Evolutionary conservation across 1,140 invertebrate species (phyloP).

Genomic region (Papilio xuthus): DNA sequence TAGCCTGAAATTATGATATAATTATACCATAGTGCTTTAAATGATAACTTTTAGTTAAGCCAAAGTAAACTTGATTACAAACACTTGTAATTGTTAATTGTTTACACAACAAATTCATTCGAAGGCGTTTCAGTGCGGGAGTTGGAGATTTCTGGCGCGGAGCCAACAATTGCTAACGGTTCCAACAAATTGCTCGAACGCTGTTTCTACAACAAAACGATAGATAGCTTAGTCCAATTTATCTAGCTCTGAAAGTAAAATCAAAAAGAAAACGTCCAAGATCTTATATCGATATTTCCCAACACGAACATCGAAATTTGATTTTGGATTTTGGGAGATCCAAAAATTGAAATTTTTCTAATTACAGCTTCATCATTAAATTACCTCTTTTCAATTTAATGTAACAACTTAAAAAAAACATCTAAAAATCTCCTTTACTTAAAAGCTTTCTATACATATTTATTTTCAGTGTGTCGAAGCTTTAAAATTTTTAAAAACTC

Average conservation of each 20-base stretch:
- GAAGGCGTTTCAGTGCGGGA: background rate
- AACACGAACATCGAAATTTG: background rate
- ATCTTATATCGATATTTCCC: background rate
- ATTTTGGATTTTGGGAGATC: background rate
- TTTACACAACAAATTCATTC: constrained; percentile 20
- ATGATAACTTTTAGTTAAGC: background rate
- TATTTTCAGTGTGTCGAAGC: background rate
- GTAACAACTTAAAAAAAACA: no score
- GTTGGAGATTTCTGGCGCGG: constrained; percentile 24
- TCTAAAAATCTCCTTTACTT: no score
- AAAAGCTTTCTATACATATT: no score
- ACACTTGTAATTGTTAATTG: constrained; percentile 29
- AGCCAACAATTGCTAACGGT: constrained; percentile 33
- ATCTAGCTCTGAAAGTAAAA: constrained; percentile 1
- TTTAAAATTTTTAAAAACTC: background rate
- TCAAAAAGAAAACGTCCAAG: background rate
- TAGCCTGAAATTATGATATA: no score
- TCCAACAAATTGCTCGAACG: constrained; percentile 24
- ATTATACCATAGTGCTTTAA: background rate
- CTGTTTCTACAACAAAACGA: constrained; percentile 22
- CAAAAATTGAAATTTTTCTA: background rate
- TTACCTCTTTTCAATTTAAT: background rate
- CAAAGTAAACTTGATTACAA: background rate
- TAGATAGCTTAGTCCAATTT: constrained; percentile 22
- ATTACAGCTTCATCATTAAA: background rate